A percentile compares a stretch with the other conserved stretches of the same genome.
Evolutionary conservation across 2,113 vertebrate species (phyloP).

Genomic region (Corvus cornix): DNA sequence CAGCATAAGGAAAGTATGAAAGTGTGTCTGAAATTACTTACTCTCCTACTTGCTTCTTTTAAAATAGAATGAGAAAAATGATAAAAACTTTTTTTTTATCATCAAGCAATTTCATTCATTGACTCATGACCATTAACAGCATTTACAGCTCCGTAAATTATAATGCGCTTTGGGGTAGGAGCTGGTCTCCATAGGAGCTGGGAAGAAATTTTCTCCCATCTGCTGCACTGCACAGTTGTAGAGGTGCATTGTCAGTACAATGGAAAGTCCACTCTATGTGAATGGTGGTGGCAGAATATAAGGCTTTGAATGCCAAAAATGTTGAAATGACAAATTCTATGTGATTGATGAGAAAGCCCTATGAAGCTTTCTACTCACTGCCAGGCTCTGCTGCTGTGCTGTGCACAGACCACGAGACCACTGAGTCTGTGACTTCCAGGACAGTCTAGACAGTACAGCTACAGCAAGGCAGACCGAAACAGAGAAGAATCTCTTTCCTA

Average conservation of each 20-base stretch:
- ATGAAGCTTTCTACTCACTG: background rate
- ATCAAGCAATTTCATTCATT: background rate
- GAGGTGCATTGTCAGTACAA: background rate
- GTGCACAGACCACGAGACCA: fast-evolving
- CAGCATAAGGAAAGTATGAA: background rate
- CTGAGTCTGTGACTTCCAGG: background rate
- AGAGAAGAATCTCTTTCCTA: background rate
- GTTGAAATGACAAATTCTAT: background rate
- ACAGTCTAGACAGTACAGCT: background rate
- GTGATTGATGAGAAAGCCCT: constrained; percentile 5
- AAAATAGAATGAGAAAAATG: background rate
- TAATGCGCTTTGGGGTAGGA: background rate
- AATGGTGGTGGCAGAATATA: background rate
- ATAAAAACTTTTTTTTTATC: background rate
- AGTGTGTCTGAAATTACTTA: background rate
- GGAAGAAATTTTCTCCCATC: background rate
- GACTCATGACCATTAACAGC: background rate
- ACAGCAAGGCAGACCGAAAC: constrained; percentile 6
- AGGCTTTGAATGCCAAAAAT: constrained; percentile 3
- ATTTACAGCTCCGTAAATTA: constrained; percentile 5
- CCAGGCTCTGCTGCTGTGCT: background rate
- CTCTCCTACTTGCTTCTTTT: background rate
- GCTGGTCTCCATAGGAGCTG: background rate
- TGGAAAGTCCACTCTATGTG: background rate
- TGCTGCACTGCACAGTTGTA: background rate